Evolutionary conservation across 2,888 invertebrate genomes (phyloP), one percentile per base, ranked within the genome.

Genomic region (Drosophila barbarae): DNA sequence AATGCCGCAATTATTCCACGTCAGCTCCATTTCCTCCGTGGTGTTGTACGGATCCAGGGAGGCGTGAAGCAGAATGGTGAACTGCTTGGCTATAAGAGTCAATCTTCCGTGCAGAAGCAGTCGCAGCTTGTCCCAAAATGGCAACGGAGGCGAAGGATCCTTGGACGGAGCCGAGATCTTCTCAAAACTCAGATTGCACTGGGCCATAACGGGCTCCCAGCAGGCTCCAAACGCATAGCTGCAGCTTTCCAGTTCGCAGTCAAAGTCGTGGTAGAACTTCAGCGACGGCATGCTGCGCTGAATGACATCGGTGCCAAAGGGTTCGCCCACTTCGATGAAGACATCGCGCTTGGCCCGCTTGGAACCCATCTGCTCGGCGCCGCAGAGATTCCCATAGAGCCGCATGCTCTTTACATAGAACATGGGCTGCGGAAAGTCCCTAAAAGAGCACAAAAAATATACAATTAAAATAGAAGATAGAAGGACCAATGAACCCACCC

Each of bases 21-120:
- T 96, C 71, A 98, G 92, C 89, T 99, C 99, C 96, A 99, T 98
- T 90, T 99, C 96, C 89, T 99, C 99, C 0, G 99, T 99, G 5
- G 97, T 97, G 88, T 99, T 99, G 90, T 99, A 99, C 0, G 99
- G 99, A 90, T 99, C 98, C 12, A 98, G 91, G 0, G 98, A 98
- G 5, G 98, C 98, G 88, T 98, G 98, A 66, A 99, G 91, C 36
- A 98, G 90, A 36, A 98, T 95, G 0, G 97, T 97, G 88, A 98
- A 92, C 86, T 95, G 95, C 80, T 94, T 93, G 18, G 96, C 95
- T 75, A 95, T 94, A 89, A 97, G 93, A 0, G 97, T 97, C 46
- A 99, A 89, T 1, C 98, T 92, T 0, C 99, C 99, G 88, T 99
- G 99, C 83, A 98, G 91, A 35, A 98, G 91, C 8, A 99, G 91